Percentiles rank a stretch among this genome's conserved stretches.
Evolutionary conservation across 2,797 vertebrate genomes (phyloP).

Genomic region (Onychomys arenicola): DNA sequence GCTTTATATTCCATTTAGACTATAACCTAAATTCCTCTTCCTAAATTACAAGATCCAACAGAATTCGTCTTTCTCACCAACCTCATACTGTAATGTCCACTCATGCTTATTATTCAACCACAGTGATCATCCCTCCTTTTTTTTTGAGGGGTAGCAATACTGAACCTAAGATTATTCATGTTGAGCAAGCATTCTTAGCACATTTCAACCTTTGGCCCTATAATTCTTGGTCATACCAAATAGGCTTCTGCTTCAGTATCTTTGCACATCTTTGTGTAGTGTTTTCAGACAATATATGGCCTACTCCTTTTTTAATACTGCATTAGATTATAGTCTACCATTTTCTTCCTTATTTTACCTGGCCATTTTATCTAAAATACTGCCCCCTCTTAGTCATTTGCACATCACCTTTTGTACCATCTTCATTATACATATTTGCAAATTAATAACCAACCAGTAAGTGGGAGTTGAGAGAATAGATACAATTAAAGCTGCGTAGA

Average conservation of each 20-base stretch:
- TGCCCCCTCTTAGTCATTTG: background rate
- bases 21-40: conserved; percentile 18
- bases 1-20: background rate
- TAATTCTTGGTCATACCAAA: background rate
- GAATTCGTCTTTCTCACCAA: background rate
- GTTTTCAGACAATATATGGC: background rate
- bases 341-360: background rate
- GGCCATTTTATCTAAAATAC: background rate
- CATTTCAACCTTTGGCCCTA: background rate
- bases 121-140: background rate
- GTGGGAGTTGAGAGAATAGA: background rate
- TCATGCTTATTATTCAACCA: background rate
- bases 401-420: background rate
- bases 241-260: background rate
- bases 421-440: conserved; percentile 14
- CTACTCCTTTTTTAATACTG: background rate
- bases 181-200: background rate
- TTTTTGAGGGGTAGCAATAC: background rate
- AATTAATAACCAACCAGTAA: background rate
- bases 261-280: background rate
- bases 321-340: background rate
- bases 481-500: background rate
- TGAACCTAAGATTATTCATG: background rate
- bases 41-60: background rate
- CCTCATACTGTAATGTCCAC: background rate